phyloP scores from a whole-genome alignment of 1,140 invertebrate genomes.

The Stegodyphus dumicola region DNA sequence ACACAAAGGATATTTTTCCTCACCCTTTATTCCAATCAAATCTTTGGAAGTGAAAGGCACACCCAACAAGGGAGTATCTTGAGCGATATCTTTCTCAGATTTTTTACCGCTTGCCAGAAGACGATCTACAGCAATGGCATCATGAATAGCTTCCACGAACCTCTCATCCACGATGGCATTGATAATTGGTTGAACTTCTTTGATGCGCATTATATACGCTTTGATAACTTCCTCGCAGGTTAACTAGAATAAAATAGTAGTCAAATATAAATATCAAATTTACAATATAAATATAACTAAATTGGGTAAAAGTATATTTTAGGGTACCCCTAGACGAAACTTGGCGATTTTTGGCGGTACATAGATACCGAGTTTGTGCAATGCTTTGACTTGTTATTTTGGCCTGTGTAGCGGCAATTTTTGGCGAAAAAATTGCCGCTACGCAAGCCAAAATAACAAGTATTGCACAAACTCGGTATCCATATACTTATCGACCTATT shows the following conservation, averaged over 20 bases:
- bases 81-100: slow-evolving; percentile 45
- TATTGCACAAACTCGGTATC: too few relatives aligned
- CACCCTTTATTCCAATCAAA: slow-evolving; percentile 28
- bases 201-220: slow-evolving; percentile 63
- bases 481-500: too few relatives aligned
- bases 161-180: slow-evolving; percentile 64
- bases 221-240: slow-evolving; percentile 58
- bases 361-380: too few relatives aligned
- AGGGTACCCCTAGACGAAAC: too few relatives aligned
- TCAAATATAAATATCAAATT: neutral
- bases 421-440: too few relatives aligned
- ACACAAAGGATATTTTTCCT: neutral
- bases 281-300: neutral
- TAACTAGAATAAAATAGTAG: neutral
- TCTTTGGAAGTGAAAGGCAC: slow-evolving; percentile 63
- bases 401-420: too few relatives aligned
- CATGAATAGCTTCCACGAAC: slow-evolving; percentile 62
- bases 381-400: too few relatives aligned
- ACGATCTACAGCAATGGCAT: slow-evolving; percentile 63
- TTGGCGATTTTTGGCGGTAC: too few relatives aligned
- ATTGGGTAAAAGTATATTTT: too few relatives aligned
- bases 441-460: too few relatives aligned
- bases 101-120: slow-evolving; percentile 3
- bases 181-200: slow-evolving; percentile 63
- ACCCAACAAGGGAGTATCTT: slow-evolving; percentile 62